Base-by-base conservation (phyloP, 2,888 invertebrate species). In the Stratiomys singularior region DNA sequence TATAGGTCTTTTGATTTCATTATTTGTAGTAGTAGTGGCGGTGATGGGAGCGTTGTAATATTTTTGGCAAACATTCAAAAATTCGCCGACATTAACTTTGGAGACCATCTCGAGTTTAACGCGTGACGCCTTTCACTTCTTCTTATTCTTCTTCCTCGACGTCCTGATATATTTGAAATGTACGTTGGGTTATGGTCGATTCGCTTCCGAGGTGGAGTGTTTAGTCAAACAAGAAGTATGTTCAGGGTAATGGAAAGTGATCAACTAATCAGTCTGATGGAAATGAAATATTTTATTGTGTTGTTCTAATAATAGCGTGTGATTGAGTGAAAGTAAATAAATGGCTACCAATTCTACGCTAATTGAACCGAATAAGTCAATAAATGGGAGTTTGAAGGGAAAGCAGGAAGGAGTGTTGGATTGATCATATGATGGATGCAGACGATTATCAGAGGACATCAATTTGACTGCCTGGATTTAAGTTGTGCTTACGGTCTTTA, bases 281-380 rank as follows among this genome's bases (percentile, higher is more conserved):
- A 37, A 67, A 44, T 67, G 67, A 67, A 67, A 67, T 44, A 67
- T 67, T 37, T 67, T 37, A 37, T 44, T 67, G 67, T 23, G 44
- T n/a, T n/a, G 21, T 21, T 21, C 18, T 69, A 47, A 69, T 47
- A 47, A 47, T 46, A 23, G 47, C 15, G 52, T 15, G 23, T 23
- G 47, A 69, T 69, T 30, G 69, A 27, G 69, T 69, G 69, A 46
- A 52, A 47, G 27, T 69, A 27, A 47, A 69, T 69, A 47, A 69
- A 47, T 25, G 47, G 47, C 25, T 25, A 25, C 52, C 25, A 69
- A 11, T 69, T 69, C 52, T 46, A 9, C 52, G n/a, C 27, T 69
- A 69, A 69, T 69, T 69, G 69, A 46, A 69, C 13, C 44, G 47
- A 47, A 69, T 13, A 69, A 47, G 69, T 25, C 69, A 69, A 69